Evolutionary conservation across 2,888 invertebrate genomes (phyloP).

Genomic region (Drosophila yooni): DNA sequence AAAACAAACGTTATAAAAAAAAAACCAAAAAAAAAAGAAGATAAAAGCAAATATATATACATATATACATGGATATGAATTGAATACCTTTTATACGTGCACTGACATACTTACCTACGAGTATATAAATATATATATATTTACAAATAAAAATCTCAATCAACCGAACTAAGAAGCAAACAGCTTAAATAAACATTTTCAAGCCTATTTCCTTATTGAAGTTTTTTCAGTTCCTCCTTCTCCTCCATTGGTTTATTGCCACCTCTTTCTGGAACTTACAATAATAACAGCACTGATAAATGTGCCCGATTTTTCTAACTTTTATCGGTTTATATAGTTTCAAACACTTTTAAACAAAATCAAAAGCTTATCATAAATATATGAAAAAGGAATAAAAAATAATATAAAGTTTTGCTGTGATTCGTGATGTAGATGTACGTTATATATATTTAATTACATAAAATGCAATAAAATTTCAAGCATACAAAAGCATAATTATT

Average conservation of each 20-base stretch:
- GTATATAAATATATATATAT: slow-evolving; percentile 60
- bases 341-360: slow-evolving; percentile 31
- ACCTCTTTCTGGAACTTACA: slow-evolving; percentile 27
- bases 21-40: slow-evolving; percentile 24
- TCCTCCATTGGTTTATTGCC: slow-evolving; percentile 33
- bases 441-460: slow-evolving; percentile 82
- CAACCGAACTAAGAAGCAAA: slow-evolving; percentile 62
- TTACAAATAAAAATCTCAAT: slow-evolving; percentile 65
- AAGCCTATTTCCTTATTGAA: slow-evolving; percentile 30
- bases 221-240: slow-evolving; percentile 27
- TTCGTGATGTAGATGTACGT: slow-evolving; percentile 81
- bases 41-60: slow-evolving; percentile 54
- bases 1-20: slow-evolving; percentile 51
- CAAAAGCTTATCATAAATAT: slow-evolving; percentile 64
- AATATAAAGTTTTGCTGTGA: slow-evolving; percentile 85
- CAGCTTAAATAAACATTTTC: slow-evolving; percentile 41
- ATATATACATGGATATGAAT: slow-evolving; percentile 71
- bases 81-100: slow-evolving; percentile 82
- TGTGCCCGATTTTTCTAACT: slow-evolving; percentile 31
- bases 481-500: slow-evolving; percentile 69
- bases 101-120: slow-evolving; percentile 79
- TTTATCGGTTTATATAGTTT: slow-evolving; percentile 34
- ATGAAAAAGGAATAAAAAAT: slow-evolving; percentile 59
- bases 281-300: slow-evolving; percentile 28
- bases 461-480: slow-evolving; percentile 76